Percentiles rank a stretch among this genome's conserved stretches.
These are phyloP conservation scores for Sylvietta virens DNA, from an alignment of 2,113 vertebrate genomes.

Conservation along the genomic window DNA sequence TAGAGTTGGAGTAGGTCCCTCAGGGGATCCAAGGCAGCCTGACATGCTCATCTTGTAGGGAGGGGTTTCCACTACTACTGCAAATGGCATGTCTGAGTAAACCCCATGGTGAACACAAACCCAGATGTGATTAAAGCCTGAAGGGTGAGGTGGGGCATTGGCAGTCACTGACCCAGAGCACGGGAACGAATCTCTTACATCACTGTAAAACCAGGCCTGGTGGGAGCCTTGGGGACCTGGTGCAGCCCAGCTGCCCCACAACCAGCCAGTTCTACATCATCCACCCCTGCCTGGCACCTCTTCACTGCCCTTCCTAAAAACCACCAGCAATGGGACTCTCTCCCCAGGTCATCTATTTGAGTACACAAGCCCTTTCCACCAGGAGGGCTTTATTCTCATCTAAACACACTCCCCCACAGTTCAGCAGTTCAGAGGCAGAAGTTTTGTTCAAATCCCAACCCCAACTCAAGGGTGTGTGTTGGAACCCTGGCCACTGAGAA, in stretches of 20 bases:
- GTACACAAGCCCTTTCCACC: not conserved
- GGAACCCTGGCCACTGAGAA: no score
- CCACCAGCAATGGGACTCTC: rapidly evolving
- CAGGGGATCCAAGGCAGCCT: not conserved
- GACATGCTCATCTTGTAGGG: not conserved
- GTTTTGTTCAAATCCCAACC: not conserved
- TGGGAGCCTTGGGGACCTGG: not conserved
- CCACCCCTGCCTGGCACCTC: not conserved
- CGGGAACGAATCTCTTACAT: rapidly evolving
- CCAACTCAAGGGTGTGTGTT: rapidly evolving
- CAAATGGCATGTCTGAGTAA: not conserved
- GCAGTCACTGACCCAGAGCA: not conserved
- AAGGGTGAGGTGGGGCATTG: not conserved
- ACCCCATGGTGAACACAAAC: not conserved
- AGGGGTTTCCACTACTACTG: not conserved
- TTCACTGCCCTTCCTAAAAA: not conserved
- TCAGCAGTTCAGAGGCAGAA: not conserved
- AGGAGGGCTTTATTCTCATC: not conserved
- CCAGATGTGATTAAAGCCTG: not conserved
- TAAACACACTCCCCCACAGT: not conserved
- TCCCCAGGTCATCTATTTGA: not conserved
- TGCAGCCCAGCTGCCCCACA: not conserved
- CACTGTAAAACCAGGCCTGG: not conserved
- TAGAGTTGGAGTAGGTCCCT: not conserved
- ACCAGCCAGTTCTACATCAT: not conserved